Evolutionary conservation across 2,888 invertebrate species (phyloP).

Genomic region (Noctua fimbriata): DNA sequence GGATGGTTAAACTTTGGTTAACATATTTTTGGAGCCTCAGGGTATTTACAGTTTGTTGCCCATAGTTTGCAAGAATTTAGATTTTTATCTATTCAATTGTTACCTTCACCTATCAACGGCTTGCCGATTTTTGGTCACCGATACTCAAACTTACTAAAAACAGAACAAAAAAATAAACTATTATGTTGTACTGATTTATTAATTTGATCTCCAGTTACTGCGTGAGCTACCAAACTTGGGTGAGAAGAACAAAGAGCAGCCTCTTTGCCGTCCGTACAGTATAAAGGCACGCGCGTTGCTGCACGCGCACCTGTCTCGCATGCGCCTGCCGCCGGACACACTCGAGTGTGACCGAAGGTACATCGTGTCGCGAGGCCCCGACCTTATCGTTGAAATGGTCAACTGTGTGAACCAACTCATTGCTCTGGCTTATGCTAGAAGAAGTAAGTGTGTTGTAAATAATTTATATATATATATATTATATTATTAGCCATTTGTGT

Average conservation of each 20-base stretch:
- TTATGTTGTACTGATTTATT: background rate
- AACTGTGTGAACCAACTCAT: slow-evolving; percentile 98
- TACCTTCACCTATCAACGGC: background rate
- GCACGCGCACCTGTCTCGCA: slow-evolving; percentile 98
- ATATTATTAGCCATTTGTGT: background rate
- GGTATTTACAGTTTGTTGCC: background rate
- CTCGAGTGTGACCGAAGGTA: slow-evolving; percentile 96
- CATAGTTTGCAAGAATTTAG: background rate
- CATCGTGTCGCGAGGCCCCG: slow-evolving; percentile 97
- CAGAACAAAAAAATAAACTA: background rate
- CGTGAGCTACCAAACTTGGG: slow-evolving; percentile 97
- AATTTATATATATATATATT: background rate
- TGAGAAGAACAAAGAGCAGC: slow-evolving; percentile 99
- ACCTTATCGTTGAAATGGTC: slow-evolving; percentile 99
- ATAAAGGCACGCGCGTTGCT: slow-evolving; percentile 97
- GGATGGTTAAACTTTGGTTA: background rate
- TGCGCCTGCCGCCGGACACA: slow-evolving; percentile 94
- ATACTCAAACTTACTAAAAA: background rate
- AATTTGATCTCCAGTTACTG: slow-evolving; percentile 92
- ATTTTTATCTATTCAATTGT: background rate
- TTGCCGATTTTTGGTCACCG: background rate
- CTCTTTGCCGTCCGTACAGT: slow-evolving; percentile 97
- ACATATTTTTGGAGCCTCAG: background rate
- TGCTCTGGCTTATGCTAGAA: slow-evolving; percentile 96
- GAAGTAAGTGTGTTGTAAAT: slow-evolving; percentile 91